Evolutionary conservation across 2,797 vertebrate genomes (phyloP).

Genomic region (Apogon hyalosoma): DNA sequence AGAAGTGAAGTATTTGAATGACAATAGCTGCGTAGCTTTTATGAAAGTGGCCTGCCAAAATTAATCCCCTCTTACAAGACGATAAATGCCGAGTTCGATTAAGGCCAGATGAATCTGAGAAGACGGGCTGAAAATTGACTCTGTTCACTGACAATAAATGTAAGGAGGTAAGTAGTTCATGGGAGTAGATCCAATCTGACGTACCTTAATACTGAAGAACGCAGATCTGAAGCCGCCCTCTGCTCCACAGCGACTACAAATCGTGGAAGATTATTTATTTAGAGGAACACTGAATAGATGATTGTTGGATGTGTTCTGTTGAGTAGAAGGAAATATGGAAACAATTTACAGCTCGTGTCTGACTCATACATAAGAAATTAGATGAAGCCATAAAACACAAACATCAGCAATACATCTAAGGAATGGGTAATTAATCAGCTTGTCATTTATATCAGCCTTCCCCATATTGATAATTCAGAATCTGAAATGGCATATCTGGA

Average conservation of each 20-base stretch:
- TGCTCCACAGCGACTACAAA: conserved; percentile 27
- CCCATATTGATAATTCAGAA: conserved; percentile 44
- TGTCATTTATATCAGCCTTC: conserved; percentile 34
- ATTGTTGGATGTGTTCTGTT: conserved; percentile 29
- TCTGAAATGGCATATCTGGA: conserved; percentile 14
- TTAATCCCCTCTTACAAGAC: conserved; percentile 61
- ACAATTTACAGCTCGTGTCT: conserved; percentile 55
- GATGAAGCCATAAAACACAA: conserved; percentile 51
- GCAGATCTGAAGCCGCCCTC: conserved; percentile 16
- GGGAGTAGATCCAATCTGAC: conserved; percentile 64
- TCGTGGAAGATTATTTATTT: conserved; percentile 43
- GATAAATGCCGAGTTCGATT: conserved; percentile 68
- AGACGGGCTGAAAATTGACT: conserved; percentile 61
- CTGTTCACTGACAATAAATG: conserved; percentile 61
- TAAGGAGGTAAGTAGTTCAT: conserved; percentile 62
- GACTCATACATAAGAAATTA: conserved; percentile 56
- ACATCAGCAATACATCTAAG: conserved; percentile 53
- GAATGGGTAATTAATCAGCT: conserved; percentile 48
- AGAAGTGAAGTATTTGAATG: conserved; percentile 50
- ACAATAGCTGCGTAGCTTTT: conserved; percentile 64
- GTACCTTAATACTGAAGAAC: conserved; percentile 30
- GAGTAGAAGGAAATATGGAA: conserved; percentile 46
- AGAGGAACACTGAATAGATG: conserved; percentile 57
- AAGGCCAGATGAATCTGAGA: conserved; percentile 58
- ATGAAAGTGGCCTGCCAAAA: conserved; percentile 57